Evolutionary conservation across 2,797 vertebrate species (phyloP).

Genomic region (Coreius guichenoti): DNA sequence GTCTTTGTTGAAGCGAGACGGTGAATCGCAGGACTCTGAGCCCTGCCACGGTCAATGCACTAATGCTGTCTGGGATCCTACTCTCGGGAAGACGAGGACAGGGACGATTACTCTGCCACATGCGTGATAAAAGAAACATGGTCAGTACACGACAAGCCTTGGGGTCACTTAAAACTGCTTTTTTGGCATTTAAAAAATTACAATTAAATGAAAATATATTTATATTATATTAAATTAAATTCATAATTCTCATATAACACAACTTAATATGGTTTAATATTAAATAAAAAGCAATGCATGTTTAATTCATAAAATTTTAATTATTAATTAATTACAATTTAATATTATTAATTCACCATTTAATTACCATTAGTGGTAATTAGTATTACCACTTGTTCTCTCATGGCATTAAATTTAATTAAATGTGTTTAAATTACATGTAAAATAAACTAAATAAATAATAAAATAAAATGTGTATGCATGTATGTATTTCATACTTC

Average conservation of each 20-base stretch:
- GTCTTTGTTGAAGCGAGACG: conserved; percentile 75
- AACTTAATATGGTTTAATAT: neutral
- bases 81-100: conserved; percentile 59
- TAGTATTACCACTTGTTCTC: neutral
- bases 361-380: neutral
- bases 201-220: neutral
- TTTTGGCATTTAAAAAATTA: neutral
- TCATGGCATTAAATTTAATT: neutral
- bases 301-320: neutral
- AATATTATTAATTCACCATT: neutral
- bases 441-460: neutral
- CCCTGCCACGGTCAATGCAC: conserved; percentile 64
- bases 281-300: neutral
- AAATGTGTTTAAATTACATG: neutral
- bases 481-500: neutral
- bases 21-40: conserved; percentile 50
- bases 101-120: conserved; percentile 63
- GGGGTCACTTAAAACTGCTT: neutral
- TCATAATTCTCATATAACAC: neutral
- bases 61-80: conserved; percentile 71
- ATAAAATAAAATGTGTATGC: neutral
- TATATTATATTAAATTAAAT: neutral
- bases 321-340: neutral
- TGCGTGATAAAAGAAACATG: conserved; percentile 68
- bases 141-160: conserved; percentile 64